Evolutionary conservation across 1,140 invertebrate genomes (phyloP).

Genomic region (Sitophilus oryzae): DNA sequence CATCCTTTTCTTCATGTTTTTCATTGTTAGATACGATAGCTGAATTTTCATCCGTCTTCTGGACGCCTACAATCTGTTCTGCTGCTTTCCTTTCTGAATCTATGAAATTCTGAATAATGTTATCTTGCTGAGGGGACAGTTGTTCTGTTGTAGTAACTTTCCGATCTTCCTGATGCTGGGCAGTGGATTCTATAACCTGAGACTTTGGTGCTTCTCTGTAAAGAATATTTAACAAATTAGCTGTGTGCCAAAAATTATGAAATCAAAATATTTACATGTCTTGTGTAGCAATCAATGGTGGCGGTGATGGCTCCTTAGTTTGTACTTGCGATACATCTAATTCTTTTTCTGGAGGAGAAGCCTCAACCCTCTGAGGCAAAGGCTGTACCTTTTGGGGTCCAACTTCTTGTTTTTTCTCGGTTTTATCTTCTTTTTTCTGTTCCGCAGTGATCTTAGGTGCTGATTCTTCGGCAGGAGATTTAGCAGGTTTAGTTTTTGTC

Average conservation of each 20-base stretch:
- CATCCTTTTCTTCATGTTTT: neutral
- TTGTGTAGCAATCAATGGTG: slow-evolving; percentile 9
- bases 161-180: slow-evolving; percentile 2
- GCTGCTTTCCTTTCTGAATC: slow-evolving; percentile 11
- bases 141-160: slow-evolving; percentile 13
- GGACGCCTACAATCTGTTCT: neutral
- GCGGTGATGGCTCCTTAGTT: slow-evolving; percentile 6
- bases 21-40: neutral
- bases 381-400: slow-evolving; percentile 2
- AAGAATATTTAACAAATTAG: no score
- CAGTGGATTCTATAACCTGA: neutral
- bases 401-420: slow-evolving; percentile 13
- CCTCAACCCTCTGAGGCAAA: no score
- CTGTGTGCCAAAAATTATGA: neutral
- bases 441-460: slow-evolving; percentile 15
- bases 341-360: slow-evolving; percentile 16
- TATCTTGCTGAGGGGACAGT: slow-evolving; percentile 3
- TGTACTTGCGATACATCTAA: slow-evolving; percentile 18
- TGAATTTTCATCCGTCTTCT: neutral
- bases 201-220: slow-evolving; percentile 8
- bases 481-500: slow-evolving; percentile 33
- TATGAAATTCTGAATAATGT: slow-evolving; percentile 16
- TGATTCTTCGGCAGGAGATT: slow-evolving; percentile 30
- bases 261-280: slow-evolving; percentile 5
- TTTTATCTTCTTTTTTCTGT: slow-evolving; percentile 13